A percentile compares a stretch with the other conserved stretches of the same genome.
Conservation (phyloP, 2,113 vertebrate genomes). For the Thalassarche chlororhynchos region DNA sequence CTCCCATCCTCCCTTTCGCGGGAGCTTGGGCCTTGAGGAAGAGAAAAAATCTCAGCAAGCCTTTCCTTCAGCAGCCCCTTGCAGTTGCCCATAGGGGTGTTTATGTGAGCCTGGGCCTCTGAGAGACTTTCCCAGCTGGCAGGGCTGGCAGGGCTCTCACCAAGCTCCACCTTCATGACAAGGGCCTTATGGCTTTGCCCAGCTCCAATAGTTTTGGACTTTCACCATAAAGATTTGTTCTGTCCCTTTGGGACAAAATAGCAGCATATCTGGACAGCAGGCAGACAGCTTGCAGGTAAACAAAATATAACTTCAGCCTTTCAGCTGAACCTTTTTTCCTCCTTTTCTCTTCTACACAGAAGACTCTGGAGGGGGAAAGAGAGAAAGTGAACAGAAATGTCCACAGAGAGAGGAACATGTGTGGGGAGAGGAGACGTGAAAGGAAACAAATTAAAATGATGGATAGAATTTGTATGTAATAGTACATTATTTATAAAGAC, state of each 20-base stretch:
- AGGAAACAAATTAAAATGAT: constrained; percentile 56
- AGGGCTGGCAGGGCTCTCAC: neutral
- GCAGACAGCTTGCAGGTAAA: neutral
- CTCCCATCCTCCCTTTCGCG: neutral
- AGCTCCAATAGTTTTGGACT: neutral
- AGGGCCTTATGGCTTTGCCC: neutral
- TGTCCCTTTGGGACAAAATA: neutral
- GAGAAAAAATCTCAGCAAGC: neutral
- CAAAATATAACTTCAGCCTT: neutral
- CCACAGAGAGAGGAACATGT: neutral
- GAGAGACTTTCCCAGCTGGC: neutral
- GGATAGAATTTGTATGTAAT: constrained; percentile 27
- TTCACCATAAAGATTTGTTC: neutral
- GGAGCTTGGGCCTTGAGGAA: neutral
- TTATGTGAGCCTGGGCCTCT: neutral
- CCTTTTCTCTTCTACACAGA: neutral
- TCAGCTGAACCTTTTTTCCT: neutral
- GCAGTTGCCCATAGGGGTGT: neutral
- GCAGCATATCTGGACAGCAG: neutral
- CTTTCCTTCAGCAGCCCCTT: neutral
- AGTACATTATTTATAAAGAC: constrained; percentile 64
- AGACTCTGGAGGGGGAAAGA: neutral
- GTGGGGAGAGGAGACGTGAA: neutral
- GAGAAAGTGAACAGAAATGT: neutral
- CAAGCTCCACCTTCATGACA: neutral